Conservation (phyloP, 2,113 vertebrate genomes). For the rabbit (Oryctolagus cuniculus) region mOryCun1.1 NC_091447.1:54104001-54104500, state of each 20-base stretch:
- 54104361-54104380: not conserved
- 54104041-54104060: not conserved
- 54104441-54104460: not conserved
- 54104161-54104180: not conserved
- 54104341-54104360: not conserved
- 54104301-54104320: not conserved
- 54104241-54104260: not conserved
- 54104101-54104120: not conserved
- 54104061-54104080: not conserved
- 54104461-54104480: not conserved
- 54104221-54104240: not conserved
- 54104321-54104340: not conserved
- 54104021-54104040: not conserved
- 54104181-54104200: not conserved
- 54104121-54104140: too few relatives aligned
- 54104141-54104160: not conserved
- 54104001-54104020: not conserved
- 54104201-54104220: not conserved
- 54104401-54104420: not conserved
- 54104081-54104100: not conserved
- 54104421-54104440: not conserved
- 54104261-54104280: not conserved
- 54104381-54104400: not conserved
- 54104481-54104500: not conserved
- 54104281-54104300: not conserved